Evolutionary conservation across 2,113 vertebrate genomes (phyloP), one percentile per base, ranked within the genome.

Genomic region (Toxotes jaculatrix): DNA sequence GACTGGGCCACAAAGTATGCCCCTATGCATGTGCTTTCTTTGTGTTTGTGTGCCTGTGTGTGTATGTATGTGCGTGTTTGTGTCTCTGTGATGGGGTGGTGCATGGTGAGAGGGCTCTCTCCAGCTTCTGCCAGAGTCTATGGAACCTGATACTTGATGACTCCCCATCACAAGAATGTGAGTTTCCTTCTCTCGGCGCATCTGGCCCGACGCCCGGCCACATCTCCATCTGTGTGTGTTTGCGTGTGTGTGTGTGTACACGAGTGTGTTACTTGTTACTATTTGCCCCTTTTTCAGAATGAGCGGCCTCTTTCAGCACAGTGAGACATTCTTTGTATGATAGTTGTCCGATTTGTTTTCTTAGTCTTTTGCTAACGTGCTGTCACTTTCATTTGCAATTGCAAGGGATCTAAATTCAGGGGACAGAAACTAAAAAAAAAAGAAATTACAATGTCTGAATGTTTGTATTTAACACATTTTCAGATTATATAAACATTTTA

Each of bases 61-160:
- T 21, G 21, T 66, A 53, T 36, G 32, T 69, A 40, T 63, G 57
- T 67, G 65, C 65, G 74, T 53, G 70, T 79, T 40, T 40, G 36
- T 79, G 64, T 36, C 19, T 60, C 57, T 53, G 45, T 69, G 45
- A 42, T 56, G 71, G 59, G 64, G 66, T 80, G 60, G 51, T 69
- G 95, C 94, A 88, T 76, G 75, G 68, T 80, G 84, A 76, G 80
- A 88, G 81, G 88, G 85, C 70, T 92, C 73, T 92, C 73, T 87
- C 62, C 73, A 73, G 77, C 78, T 95, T 94, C 95, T 96, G 96
- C 96, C 96, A 97, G 95, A 96, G 97, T 96, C 95, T 94, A 95
- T 96, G 97, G 97, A 99, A 98, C 97, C 96, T 97, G 97, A 99
- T 98, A 98, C 93, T 95, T 95, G 96, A 97, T 99, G 97, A 99